phyloP scores from a whole-genome alignment of 2,888 invertebrate genomes.

The Salpingus planirostris region DNA sequence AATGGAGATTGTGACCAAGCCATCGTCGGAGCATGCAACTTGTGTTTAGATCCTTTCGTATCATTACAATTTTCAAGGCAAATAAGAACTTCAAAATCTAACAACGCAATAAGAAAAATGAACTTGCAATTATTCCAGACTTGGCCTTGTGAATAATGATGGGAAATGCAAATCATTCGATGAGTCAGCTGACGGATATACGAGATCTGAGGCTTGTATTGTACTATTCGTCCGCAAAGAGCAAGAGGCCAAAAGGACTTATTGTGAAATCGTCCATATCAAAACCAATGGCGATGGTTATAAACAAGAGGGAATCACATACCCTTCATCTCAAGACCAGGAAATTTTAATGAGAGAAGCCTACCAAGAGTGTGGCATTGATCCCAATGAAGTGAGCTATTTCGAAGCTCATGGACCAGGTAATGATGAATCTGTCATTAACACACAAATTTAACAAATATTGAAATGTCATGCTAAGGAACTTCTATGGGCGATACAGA shows the following conservation, averaged over 20 bases:
- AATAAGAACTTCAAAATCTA: too few relatives aligned
- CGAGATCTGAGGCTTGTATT: constrained; percentile 70
- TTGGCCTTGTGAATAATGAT: constrained; percentile 71
- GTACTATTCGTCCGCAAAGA: constrained; percentile 63
- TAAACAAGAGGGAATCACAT: constrained; percentile 31
- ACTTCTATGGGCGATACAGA: constrained; percentile 72
- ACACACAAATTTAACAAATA: background rate
- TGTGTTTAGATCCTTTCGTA: constrained; percentile 80
- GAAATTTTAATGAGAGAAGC: constrained; percentile 52
- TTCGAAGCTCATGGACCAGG: constrained; percentile 83
- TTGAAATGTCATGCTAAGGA: background rate
- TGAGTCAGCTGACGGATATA: constrained; percentile 69
- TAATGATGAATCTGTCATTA: constrained; percentile 2
- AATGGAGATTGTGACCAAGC: constrained; percentile 81
- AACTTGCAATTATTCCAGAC: constrained; percentile 29
- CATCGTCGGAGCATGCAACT: constrained; percentile 78
- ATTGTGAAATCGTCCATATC: constrained; percentile 39
- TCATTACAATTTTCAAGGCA: constrained; percentile 78
- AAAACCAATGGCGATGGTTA: constrained; percentile 32
- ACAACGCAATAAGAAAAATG: too few relatives aligned
- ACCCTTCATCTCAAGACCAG: constrained; percentile 45
- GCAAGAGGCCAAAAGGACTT: constrained; percentile 43
- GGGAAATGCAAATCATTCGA: constrained; percentile 90
- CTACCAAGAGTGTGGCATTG: constrained; percentile 58
- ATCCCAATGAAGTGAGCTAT: constrained; percentile 61